Conservation (phyloP, 1,140 invertebrate species). For the Spodoptera litura region DNA sequence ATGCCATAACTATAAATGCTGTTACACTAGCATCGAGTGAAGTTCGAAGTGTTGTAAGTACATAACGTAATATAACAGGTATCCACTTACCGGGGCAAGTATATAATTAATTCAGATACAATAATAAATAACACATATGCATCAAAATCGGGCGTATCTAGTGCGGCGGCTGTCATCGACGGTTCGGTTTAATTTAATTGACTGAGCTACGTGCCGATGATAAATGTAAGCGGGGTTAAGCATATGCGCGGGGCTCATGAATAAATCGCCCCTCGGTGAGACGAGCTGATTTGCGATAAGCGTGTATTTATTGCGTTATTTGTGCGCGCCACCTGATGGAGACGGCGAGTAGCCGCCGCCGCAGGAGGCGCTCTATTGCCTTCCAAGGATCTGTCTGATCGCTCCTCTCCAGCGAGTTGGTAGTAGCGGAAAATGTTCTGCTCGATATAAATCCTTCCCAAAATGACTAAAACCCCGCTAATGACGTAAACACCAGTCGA, state of each 20-base stretch:
- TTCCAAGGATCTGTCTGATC: slow-evolving; percentile 53
- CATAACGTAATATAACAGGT: background rate
- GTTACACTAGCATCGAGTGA: background rate
- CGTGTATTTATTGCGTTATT: slow-evolving; percentile 83
- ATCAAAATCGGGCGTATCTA: slow-evolving; percentile 38
- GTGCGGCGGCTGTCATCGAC: slow-evolving; percentile 40
- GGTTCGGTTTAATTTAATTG: slow-evolving; percentile 80
- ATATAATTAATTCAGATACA: slow-evolving; percentile 14
- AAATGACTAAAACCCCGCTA: no score
- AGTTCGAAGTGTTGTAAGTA: background rate
- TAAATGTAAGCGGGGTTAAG: slow-evolving; percentile 81
- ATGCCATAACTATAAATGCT: no score
- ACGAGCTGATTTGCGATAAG: slow-evolving; percentile 84
- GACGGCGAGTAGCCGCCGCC: slow-evolving; percentile 62
- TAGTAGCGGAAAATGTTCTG: background rate
- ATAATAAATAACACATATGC: slow-evolving; percentile 35
- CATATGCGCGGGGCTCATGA: slow-evolving; percentile 76
- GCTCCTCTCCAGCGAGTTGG: background rate
- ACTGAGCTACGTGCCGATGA: slow-evolving; percentile 80
- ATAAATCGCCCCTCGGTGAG: slow-evolving; percentile 80
- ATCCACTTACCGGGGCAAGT: background rate
- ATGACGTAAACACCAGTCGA: no score
- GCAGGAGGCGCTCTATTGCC: slow-evolving; percentile 78
- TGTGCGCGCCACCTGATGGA: slow-evolving; percentile 79
- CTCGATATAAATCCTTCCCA: background rate